Evolutionary conservation across 2,888 invertebrate genomes (phyloP).

Genomic region (Phytoseiulus persimilis): DNA sequence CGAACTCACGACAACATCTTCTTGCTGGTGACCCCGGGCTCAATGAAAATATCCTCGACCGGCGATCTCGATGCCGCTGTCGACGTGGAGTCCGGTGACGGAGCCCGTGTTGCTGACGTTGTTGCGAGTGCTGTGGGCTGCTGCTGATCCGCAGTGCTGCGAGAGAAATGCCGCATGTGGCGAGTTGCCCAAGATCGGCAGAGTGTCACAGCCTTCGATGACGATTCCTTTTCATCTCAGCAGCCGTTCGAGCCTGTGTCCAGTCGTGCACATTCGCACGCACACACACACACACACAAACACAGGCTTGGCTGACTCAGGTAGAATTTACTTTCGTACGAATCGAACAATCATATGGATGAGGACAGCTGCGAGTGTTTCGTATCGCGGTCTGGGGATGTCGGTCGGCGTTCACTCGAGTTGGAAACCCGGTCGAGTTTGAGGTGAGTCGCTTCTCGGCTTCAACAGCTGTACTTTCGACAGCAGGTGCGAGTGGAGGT

Average conservation of each 20-base stretch:
- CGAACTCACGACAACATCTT: neutral
- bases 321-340: neutral
- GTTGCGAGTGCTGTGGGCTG: neutral
- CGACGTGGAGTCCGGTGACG: neutral
- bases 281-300: neutral
- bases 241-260: neutral
- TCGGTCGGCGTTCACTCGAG: neutral
- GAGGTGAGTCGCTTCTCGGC: neutral
- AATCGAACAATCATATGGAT: neutral
- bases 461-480: neutral
- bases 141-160: neutral
- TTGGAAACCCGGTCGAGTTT: neutral
- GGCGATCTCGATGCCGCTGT: neutral
- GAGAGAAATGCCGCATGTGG: neutral
- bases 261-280: neutral
- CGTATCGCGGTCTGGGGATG: neutral
- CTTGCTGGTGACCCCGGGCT: neutral
- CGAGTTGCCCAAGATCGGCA: neutral
- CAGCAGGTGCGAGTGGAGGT: neutral
- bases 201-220: conserved; percentile 5
- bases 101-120: neutral
- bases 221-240: neutral
- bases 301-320: neutral
- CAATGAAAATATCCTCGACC: too few species aligned
- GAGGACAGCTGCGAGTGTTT: neutral